These are phyloP conservation scores for Ceyx erithaca DNA, from an alignment of 2,797 vertebrate species.

Conservation along the genomic window DNA sequence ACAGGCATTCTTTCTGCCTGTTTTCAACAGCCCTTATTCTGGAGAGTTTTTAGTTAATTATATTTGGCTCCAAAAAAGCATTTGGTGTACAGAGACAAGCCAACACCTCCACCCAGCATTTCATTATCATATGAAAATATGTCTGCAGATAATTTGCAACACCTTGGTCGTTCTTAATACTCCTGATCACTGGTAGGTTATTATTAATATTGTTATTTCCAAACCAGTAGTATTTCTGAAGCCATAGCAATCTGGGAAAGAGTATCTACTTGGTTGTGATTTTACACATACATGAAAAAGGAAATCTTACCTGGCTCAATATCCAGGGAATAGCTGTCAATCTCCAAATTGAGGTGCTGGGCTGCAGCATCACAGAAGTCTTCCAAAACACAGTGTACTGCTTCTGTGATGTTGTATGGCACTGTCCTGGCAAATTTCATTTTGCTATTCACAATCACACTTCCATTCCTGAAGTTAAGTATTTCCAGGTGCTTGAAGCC, in stretches of 20 bases:
- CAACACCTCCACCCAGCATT: background rate
- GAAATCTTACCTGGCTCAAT: constrained; percentile 86
- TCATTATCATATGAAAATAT: background rate
- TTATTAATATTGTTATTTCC: background rate
- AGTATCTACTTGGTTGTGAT: background rate
- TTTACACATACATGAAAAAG: background rate
- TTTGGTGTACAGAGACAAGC: background rate
- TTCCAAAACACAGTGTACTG: constrained; percentile 88
- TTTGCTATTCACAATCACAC: constrained; percentile 93
- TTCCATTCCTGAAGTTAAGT: constrained; percentile 91
- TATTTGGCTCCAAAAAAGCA: background rate
- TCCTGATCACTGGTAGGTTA: background rate
- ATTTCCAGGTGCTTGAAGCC: constrained; percentile 94
- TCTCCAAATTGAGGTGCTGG: constrained; percentile 83
- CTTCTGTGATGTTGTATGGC: constrained; percentile 91
- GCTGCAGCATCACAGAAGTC: constrained; percentile 85
- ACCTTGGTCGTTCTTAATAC: background rate
- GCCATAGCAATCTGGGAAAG: background rate
- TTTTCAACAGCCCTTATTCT: background rate
- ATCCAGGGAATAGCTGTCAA: constrained; percentile 89
- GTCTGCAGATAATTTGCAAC: background rate
- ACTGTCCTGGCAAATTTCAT: constrained; percentile 87
- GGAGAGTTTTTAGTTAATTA: background rate
- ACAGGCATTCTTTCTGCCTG: background rate
- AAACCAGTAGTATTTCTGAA: background rate